Conservation (phyloP, 2,888 invertebrate species). For the Syrista parreyssii region DNA sequence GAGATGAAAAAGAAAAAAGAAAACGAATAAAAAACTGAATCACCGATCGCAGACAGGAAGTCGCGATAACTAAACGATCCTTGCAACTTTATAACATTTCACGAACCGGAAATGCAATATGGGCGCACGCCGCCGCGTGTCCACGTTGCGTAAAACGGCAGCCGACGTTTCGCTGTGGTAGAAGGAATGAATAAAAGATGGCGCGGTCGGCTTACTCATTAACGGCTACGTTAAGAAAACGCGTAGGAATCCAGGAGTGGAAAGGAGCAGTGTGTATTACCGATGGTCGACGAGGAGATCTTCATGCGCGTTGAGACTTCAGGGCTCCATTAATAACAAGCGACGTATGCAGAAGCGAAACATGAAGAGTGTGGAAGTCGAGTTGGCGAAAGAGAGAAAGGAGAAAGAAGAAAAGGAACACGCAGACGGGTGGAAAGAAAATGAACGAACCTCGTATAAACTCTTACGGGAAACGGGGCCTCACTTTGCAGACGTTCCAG, state of each 20-base stretch:
- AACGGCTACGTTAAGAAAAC: constrained; percentile 14
- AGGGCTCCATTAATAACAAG: background rate
- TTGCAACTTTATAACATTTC: constrained; percentile 44
- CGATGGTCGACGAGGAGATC: background rate
- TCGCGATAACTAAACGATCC: constrained; percentile 40
- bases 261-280: background rate
- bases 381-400: background rate
- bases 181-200: constrained; percentile 57
- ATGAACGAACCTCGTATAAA: constrained; percentile 13
- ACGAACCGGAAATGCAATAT: constrained; percentile 50
- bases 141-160: constrained; percentile 39
- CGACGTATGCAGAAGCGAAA: background rate
- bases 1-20: constrained; percentile 7
- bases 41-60: constrained; percentile 53
- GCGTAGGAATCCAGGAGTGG: background rate
- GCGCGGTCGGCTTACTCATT: constrained; percentile 28
- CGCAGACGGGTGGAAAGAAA: background rate
- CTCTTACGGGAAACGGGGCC: constrained; percentile 26
- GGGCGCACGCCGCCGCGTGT: constrained; percentile 36
- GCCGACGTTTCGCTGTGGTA: constrained; percentile 41
- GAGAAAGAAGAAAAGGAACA: background rate
- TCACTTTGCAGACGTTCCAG: constrained; percentile 21
- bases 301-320: background rate
- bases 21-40: constrained; percentile 21
- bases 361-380: background rate